Base-by-base conservation (phyloP, 2,797 vertebrate species). In the Silurus lanzhouensis region DNA sequence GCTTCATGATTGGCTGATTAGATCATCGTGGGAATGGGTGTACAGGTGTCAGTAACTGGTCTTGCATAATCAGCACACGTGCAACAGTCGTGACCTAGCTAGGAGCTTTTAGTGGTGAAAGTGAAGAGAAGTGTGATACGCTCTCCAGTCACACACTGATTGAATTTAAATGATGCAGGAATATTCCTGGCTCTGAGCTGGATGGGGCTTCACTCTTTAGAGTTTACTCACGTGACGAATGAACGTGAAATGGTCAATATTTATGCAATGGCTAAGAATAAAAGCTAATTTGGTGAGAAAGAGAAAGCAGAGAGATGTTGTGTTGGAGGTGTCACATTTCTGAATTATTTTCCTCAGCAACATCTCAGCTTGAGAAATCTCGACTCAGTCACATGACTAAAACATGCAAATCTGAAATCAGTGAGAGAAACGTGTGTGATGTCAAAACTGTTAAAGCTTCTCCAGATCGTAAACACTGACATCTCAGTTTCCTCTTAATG, bases 391-490 rank as follows among this genome's bases (percentile, higher is more conserved):
- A 75, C 48, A 25, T 75, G 13, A 55, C 48, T 55, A 12, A 12
- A 19, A 25, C 60, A 44, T 22, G 58, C 31, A 63, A 78, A n/a
- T 52, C 31, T 63, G 31, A 44, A 78, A 15, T 78, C 7, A 46
- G 10, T n/a, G 20, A 63, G 12, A 1, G 20, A 78, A 63, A 61
- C 9, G 20, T 63, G 19, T 78, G 76, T 44, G 58, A 61, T 44
- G 58, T 61, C 31, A 61, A 63, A 78, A n/a, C 9, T n/a, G 58
- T 61, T 78, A 44, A 78, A 44, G 31, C 58, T 78, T 78, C 58
- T 78, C 10, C 76, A 63, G 58, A 27, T 61, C 19, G 7, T 44
- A 61, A 78, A 78, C 31, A 61, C 58, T 44, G 76, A 31, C 19
- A 38, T 44, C 58, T 44, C 58, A 4, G 19, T 6, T 38, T 61